These are phyloP conservation scores for Habroteleia sp. DNA, from an alignment of 2,888 invertebrate species.

Conservation along the genomic window DNA sequence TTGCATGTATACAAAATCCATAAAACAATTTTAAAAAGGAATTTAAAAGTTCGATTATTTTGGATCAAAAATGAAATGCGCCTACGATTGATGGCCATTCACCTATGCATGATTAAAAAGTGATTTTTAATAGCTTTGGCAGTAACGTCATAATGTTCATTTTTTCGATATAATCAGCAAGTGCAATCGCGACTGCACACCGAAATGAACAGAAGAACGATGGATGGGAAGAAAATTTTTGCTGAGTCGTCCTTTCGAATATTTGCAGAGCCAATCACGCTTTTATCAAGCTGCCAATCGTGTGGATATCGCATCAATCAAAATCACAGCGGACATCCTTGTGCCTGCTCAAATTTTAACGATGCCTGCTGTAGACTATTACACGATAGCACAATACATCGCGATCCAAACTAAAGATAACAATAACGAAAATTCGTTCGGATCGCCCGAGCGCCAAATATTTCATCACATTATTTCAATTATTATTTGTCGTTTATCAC, in stretches of 20 bases:
- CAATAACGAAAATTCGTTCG: constrained; percentile 10
- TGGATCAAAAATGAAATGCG: constrained; percentile 10
- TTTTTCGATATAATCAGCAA: constrained; percentile 44
- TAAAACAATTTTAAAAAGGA: too few species aligned
- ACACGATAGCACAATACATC: constrained; percentile 31
- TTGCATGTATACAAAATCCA: too few species aligned
- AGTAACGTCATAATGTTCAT: constrained; percentile 26
- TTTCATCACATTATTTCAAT: constrained; percentile 8
- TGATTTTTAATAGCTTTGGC: constrained; percentile 40
- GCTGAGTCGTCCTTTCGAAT: constrained; percentile 64
- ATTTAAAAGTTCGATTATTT: not conserved
- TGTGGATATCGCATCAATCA: constrained; percentile 67
- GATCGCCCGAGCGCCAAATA: constrained; percentile 8
- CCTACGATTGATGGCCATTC: constrained; percentile 5
- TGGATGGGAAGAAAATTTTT: constrained; percentile 57
- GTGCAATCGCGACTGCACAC: constrained; percentile 37
- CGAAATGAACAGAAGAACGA: constrained; percentile 47
- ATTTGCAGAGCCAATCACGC: constrained; percentile 66
- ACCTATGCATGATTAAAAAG: constrained; percentile 21
- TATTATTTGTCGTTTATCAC: too few species aligned
- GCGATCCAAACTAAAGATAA: constrained; percentile 20
- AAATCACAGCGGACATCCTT: constrained; percentile 59
- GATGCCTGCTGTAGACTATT: constrained; percentile 32
- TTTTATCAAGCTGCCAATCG: constrained; percentile 67
- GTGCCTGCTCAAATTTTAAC: constrained; percentile 55